Base-by-base conservation (phyloP, 2,113 vertebrate species). In the Petroica traversi region DNA sequence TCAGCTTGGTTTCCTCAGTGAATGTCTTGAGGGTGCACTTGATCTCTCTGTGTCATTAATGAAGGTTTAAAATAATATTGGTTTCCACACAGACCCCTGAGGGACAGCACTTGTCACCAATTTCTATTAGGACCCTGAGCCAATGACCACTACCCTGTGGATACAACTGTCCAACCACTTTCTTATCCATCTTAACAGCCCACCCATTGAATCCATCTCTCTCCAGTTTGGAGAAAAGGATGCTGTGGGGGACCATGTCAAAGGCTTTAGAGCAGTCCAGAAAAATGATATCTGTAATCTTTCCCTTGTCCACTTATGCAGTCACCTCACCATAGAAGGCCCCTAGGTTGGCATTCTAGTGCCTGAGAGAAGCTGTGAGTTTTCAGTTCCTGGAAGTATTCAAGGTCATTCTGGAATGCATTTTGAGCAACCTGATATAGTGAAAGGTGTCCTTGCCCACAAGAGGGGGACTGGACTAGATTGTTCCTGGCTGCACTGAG, bases 151-250 rank as follows among this genome's bases (percentile, higher is more conserved):
- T 6, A 57, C 25, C 31, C 54, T 41, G 6, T 19, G 25, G 15
- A 59, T 51, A 31, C 16, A 43, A 33, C 22, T 31, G 36, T 67
- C 43, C 36, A 67, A 12, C 3, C 34, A 59, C 23, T 51, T 33
- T 33, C 52, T 59, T 14, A 59, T 5, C 5, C 22, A 28, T 23
- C 33, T 19, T 59, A 51, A 85, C 33, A 75, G 51, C 16, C 19
- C 29, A 43, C 5, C 14, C 33, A 36, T 0, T 9, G 26, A 58
- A 43, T 33, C 5, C 62, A 43, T 12, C 36, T 22, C 3, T 22
- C 72, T 76, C 9, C 33, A 51, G 1, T 36, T 43, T 33, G 3
- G 45, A 43, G 14, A 58, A 4, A 34, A 76, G 12, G 36, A 26
- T 67, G 9, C 12, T 43, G 33, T 33, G 22, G 14, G 22, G 33